Base-by-base conservation (phyloP, 2,888 invertebrate species). In the Sericinus montela region DNA sequence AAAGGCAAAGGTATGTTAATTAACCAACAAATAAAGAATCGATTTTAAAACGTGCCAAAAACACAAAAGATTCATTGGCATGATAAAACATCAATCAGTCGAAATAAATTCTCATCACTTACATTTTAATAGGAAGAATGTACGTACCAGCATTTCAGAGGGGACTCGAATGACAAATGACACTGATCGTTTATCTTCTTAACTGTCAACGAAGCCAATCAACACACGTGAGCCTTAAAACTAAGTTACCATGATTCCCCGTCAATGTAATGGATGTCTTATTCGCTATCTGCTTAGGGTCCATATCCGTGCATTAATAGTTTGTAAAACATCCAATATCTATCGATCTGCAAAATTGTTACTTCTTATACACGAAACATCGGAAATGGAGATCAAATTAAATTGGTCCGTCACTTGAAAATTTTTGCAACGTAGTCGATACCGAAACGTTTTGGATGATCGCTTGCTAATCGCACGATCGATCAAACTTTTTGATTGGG, bases 191-290 rank as follows among this genome's bases (percentile, higher is more conserved):
- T 79, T 79, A 85, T 86, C 86, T 85, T 85, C 84, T 75, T 82
- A 83, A 80, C 83, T 85, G 86, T 86, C 86, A 85, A 67, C 72
- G 56, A 59, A 78, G 75, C 84, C 81, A 84, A 85, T 86, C 84
- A 80, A 78, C 82, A 76, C 79, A 80, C 78, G 79, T 80, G 79
- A 72, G 67, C 60, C 67, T 67, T 67, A 72, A 70, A n/a, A 45
- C 66, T 61, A 63, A 62, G 62, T 54, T 54, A 45, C 48, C 35
- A 37, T 6, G 14, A 14, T 29, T 8, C n/a, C n/a, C 13, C 25
- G 15, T 35, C 45, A 42, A 40, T 28, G 37, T 42, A 49, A 46
- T 49, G 7, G 6, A 37, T 16, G 11, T 36, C 40, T 15, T 48
- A 46, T 43, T 8, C 3, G 13, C 39, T 15, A 6, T 1, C 1